A percentile compares a stretch with the other conserved stretches of the same genome.
These are phyloP conservation scores for Colletes collaris DNA, from an alignment of 2,888 invertebrate genomes.

Conservation along the genomic window DNA sequence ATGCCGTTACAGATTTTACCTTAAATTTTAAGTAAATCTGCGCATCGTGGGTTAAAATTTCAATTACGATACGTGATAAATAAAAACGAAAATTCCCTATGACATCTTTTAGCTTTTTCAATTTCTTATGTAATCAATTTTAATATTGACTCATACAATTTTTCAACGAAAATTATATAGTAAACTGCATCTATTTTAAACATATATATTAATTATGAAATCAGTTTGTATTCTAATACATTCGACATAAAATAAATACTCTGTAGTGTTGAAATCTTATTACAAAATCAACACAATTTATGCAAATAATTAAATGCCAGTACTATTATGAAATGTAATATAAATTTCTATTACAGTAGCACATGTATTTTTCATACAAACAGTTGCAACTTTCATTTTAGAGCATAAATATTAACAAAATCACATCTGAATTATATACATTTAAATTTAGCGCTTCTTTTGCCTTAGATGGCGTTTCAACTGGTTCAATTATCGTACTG, in stretches of 20 bases:
- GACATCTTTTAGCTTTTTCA: neutral
- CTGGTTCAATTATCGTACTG: neutral
- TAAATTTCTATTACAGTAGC: neutral
- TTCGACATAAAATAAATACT: neutral
- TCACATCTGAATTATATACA: neutral
- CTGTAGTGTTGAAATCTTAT: neutral
- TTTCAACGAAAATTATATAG: neutral
- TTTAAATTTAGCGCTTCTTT: constrained; percentile 31
- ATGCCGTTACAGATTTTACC: neutral
- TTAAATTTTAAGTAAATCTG: neutral
- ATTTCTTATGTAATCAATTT: constrained; percentile 6
- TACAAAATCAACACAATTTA: neutral
- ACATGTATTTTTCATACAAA: neutral
- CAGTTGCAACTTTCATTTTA: neutral
- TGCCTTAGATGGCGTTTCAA: neutral
- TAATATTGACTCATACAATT: neutral
- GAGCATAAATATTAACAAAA: neutral
- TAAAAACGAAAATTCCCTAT: constrained; percentile 41
- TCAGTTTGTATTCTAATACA: neutral
- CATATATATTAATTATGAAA: neutral
- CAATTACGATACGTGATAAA: neutral
- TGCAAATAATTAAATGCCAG: neutral
- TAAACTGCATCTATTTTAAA: neutral
- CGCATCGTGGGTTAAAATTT: neutral
- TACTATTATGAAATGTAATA: neutral